Evolutionary conservation across 2,888 invertebrate species (phyloP), one percentile per base, ranked within the genome.

Genomic region (Temnothorax unifasciatus): DNA sequence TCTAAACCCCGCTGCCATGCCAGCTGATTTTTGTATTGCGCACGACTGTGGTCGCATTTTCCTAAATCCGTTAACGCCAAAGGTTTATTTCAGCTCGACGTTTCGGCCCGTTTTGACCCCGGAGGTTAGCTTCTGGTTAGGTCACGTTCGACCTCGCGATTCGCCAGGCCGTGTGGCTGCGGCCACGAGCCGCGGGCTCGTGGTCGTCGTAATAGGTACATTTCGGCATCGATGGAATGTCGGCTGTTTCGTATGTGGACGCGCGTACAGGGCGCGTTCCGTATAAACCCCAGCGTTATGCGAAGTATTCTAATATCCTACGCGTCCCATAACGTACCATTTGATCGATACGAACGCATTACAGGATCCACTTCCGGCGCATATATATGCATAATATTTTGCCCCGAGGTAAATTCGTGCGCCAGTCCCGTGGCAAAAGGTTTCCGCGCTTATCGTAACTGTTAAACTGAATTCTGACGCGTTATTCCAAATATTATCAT

Each of bases 221-320:
- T 92, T 92, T 86, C 87, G 92, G 90, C 90, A 92, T 91, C 90
- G 88, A 91, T 91, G 92, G 92, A 90, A 92, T 90, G 90, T 89
- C 85, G 88, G 87, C 85, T 29, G 83, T 79, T 87, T 86, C 84
- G 85, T 86, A 85, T 84, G 79, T 85, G 84, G 86, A 77, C 88
- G 84, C 88, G 84, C 83, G 83, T 79, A 81, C 87, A 71, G 6
- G 84, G 79, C 29, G 86, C 86, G 90, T 85, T 86, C 64, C 87
- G 83, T 87, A 89, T 89, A 90, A 90, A 87, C 90, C 87, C 82
- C 85, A 77, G 54, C 86, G 91, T 92, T 90, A 93, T 93, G 92
- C 91, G 81, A 89, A 89, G 89, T 87, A 93, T 93, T 93, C 93
- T 93, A 93, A 93, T 93, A 93, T 92, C 90, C 88, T 88, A 86